Conservation (phyloP, 2,888 invertebrate genomes). For the Cryptocephalus primarius region DNA sequence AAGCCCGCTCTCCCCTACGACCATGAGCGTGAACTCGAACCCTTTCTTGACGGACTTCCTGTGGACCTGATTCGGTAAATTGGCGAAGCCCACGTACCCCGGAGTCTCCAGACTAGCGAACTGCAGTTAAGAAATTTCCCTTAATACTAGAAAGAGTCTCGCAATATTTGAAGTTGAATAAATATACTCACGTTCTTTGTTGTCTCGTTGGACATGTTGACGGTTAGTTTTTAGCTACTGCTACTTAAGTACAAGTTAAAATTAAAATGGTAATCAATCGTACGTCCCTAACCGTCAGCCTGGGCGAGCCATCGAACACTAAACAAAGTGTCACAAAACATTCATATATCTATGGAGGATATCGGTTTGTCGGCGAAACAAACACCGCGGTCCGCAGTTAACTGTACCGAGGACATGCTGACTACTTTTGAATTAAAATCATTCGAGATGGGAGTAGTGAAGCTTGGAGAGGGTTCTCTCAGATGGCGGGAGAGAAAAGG, state of each 20-base stretch:
- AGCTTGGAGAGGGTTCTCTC: too few species aligned
- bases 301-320: background rate
- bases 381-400: too few species aligned
- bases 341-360: too few species aligned
- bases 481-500: too few species aligned
- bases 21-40: constrained; percentile 96
- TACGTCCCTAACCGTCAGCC: background rate
- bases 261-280: constrained; percentile 1
- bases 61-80: constrained; percentile 93
- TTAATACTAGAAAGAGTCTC: background rate
- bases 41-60: constrained; percentile 96
- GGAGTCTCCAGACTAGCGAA: constrained; percentile 78
- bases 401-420: too few species aligned
- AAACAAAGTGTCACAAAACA: too few species aligned
- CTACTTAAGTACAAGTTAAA: constrained; percentile 9
- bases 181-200: constrained; percentile 46
- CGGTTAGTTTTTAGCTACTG: constrained; percentile 1
- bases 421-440: too few species aligned
- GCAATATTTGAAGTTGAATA: background rate
- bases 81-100: constrained; percentile 88
- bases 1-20: constrained; percentile 71
- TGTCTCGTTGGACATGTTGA: constrained; percentile 49
- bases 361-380: too few species aligned
- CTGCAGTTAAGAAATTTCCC: constrained; percentile 38
- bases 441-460: too few species aligned